These are phyloP conservation scores for Alligator sinensis DNA, from an alignment of 2,113 vertebrate species.

Conservation along the genomic window DNA sequence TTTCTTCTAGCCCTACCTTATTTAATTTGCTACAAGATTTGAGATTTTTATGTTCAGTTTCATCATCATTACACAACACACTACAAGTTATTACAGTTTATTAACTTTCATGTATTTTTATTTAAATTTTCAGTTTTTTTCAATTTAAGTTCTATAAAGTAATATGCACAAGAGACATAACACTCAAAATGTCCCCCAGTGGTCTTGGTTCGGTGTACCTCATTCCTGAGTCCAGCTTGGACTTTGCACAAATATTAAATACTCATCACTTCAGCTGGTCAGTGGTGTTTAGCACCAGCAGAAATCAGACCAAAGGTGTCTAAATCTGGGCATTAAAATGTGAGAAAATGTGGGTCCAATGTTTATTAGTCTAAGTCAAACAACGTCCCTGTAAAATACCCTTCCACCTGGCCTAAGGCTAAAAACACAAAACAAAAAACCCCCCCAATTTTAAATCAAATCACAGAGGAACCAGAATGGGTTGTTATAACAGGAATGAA, in stretches of 20 bases:
- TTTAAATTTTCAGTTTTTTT: background rate
- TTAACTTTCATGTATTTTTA: background rate
- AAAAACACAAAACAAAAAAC: constrained; percentile 38
- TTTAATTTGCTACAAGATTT: background rate
- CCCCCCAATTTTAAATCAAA: background rate
- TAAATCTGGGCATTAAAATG: background rate
- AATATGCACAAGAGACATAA: background rate
- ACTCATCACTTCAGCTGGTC: background rate
- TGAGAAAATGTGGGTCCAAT: background rate
- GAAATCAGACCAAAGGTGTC: background rate
- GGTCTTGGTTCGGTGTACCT: background rate
- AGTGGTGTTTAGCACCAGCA: background rate
- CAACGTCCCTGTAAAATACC: constrained; percentile 20
- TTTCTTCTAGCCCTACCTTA: background rate
- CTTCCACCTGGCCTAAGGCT: background rate
- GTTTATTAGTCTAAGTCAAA: constrained; percentile 17
- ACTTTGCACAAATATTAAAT: background rate
- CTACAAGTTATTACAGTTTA: background rate
- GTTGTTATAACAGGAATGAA: constrained; percentile 8
- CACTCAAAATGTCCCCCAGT: background rate
- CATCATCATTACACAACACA: background rate
- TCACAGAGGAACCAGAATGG: background rate
- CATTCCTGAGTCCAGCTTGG: background rate
- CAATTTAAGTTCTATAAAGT: background rate
- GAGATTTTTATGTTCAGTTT: background rate